Conservation (phyloP, 2,797 vertebrate species). For the Propithecus deckenii region DNA sequence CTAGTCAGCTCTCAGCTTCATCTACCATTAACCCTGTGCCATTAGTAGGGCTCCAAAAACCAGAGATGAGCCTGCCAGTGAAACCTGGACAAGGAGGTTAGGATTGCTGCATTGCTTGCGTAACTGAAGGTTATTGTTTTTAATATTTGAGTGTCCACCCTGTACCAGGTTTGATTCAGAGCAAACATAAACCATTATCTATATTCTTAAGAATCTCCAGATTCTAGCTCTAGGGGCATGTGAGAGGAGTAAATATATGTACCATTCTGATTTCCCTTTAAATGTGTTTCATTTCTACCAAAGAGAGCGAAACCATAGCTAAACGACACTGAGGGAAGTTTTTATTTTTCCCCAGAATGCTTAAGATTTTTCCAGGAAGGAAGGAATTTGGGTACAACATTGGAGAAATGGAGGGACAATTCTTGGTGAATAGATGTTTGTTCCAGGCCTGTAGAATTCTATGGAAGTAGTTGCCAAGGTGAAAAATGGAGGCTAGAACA, state of each 20-base stretch:
- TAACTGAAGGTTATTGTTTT: slow-evolving; percentile 73
- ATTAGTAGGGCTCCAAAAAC: slow-evolving; percentile 87
- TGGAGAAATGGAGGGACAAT: not conserved
- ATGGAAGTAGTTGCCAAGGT: not conserved
- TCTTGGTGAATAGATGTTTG: slow-evolving; percentile 20
- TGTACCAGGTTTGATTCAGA: slow-evolving; percentile 40
- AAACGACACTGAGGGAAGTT: not conserved
- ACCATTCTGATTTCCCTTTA: slow-evolving; percentile 41
- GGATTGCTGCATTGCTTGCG: slow-evolving; percentile 84
- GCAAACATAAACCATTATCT: not conserved
- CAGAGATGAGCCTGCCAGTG: slow-evolving; percentile 94
- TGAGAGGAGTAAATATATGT: not conserved
- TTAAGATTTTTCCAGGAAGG: slow-evolving; percentile 31
- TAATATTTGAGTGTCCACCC: slow-evolving; percentile 49
- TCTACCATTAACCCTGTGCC: slow-evolving; percentile 88
- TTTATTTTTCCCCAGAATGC: not conserved
- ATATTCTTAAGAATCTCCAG: not conserved
- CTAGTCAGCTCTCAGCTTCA: slow-evolving; percentile 85
- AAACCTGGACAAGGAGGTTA: slow-evolving; percentile 94
- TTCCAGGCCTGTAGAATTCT: not conserved
- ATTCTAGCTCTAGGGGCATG: not conserved
- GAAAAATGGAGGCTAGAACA: not conserved
- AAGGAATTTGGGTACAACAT: not conserved
- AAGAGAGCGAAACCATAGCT: not conserved
- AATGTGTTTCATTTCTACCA: not conserved